Evolutionary conservation across 2,113 vertebrate genomes (phyloP).

Genomic region (Athene cunicularia): DNA sequence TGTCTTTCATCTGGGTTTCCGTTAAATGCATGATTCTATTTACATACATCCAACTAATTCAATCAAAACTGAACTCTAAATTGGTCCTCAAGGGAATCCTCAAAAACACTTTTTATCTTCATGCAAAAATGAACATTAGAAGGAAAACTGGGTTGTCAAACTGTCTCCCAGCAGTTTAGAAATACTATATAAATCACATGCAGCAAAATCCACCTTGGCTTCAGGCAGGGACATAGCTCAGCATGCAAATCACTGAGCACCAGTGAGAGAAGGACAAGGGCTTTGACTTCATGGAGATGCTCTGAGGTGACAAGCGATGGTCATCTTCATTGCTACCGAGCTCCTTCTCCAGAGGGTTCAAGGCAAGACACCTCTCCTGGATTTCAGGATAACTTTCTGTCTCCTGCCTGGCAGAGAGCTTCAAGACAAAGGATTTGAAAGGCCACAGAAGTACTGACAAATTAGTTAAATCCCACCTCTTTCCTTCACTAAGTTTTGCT

Average conservation of each 20-base stretch:
- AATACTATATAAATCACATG: neutral
- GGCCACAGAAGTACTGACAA: neutral
- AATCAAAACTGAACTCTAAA: slow-evolving; percentile 65
- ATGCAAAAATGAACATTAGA: slow-evolving; percentile 22
- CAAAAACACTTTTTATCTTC: slow-evolving; percentile 45
- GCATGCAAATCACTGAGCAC: neutral
- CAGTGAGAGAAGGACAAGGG: neutral
- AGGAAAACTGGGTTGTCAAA: slow-evolving; percentile 26
- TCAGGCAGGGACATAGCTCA: neutral
- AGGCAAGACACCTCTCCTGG: neutral
- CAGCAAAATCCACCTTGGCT: neutral
- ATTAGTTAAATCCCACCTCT: neutral
- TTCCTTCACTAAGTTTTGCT: neutral
- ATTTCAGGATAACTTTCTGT: neutral
- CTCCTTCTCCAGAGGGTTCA: neutral
- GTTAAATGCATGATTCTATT: slow-evolving; percentile 25
- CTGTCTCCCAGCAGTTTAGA: neutral
- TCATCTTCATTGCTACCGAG: neutral
- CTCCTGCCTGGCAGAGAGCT: neutral
- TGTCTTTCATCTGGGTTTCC: slow-evolving; percentile 43
- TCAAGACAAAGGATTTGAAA: neutral
- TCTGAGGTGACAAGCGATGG: neutral
- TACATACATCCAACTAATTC: slow-evolving; percentile 61
- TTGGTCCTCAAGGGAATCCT: slow-evolving; percentile 58
- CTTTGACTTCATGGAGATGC: neutral